phyloP scores from a whole-genome alignment of 2,888 invertebrate species.

The Volucella bombylans region DNA sequence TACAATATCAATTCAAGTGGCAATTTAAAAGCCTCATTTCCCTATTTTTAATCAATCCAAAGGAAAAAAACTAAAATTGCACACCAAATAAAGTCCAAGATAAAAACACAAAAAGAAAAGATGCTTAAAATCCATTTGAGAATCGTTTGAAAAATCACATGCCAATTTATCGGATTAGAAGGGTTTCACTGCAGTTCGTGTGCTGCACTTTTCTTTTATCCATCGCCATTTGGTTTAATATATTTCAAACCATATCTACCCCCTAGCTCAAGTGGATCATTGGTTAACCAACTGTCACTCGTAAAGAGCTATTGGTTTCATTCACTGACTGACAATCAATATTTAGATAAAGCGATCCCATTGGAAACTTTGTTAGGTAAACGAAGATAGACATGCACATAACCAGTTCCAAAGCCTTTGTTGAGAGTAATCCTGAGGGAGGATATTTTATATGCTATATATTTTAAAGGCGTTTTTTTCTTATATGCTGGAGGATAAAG shows the following conservation, averaged over 20 bases:
- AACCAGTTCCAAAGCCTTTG: not conserved
- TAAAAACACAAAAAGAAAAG: not conserved
- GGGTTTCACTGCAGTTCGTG: conserved; percentile 45
- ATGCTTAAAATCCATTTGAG: not conserved
- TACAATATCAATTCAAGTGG: no score
- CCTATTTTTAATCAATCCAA: no score
- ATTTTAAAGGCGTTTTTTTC: no score
- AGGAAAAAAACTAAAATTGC: no score
- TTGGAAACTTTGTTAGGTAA: conserved; percentile 46
- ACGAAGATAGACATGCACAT: conserved; percentile 28
- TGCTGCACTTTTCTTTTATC: conserved; percentile 1
- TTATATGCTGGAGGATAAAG: no score
- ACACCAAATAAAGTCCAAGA: not conserved
- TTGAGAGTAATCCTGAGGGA: no score
- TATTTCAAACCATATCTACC: not conserved
- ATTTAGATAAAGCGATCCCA: conserved; percentile 18
- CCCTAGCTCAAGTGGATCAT: conserved; percentile 64
- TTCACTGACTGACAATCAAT: conserved; percentile 64
- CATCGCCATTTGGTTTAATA: no score
- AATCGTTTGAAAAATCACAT: conserved; percentile 67
- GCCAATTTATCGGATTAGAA: conserved; percentile 68
- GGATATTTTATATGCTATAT: no score
- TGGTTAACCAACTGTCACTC: conserved; percentile 66
- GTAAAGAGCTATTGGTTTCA: conserved; percentile 60
- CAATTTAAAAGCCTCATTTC: no score